A percentile compares a stretch with the other conserved stretches of the same genome.
Conservation (phyloP, 2,113 vertebrate species). For the Nannobrachium achirus region DNA sequence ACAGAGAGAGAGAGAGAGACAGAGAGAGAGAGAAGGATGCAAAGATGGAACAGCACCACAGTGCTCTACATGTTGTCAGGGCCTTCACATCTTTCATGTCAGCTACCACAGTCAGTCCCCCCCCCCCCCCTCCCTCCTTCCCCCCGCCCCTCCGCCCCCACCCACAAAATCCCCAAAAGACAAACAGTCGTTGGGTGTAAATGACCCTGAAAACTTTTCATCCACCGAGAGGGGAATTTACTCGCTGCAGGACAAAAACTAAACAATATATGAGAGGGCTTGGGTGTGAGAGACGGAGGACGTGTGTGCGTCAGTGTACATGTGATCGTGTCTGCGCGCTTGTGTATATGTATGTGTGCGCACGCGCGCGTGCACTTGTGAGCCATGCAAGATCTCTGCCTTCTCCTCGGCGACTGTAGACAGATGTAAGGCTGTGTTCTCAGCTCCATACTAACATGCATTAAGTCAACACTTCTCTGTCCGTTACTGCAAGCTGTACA, state of each 20-base stretch:
- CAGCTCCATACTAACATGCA: no score
- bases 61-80: conserved; percentile 55
- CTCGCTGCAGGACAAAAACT: conserved; percentile 49
- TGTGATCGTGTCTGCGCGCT: neutral
- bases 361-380: conserved; percentile 10
- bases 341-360: neutral
- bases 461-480: no score
- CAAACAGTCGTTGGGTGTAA: conserved; percentile 64
- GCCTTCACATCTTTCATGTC: conserved; percentile 62
- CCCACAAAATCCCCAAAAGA: conserved; percentile 42
- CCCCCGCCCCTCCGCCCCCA: no score
- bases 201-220: conserved; percentile 62
- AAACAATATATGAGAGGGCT: conserved; percentile 44
- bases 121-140: conserved; percentile 4
- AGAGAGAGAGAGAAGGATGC: neutral
- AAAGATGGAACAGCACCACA: conserved; percentile 46
- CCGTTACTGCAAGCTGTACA: no score
- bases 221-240: conserved; percentile 49
- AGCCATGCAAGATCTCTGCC: conserved; percentile 11
- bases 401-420: no score
- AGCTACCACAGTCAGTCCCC: conserved; percentile 45
- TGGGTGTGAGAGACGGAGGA: neutral
- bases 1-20: neutral
- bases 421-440: no score
- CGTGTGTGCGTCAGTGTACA: conserved; percentile 10